phyloP scores from a whole-genome alignment of 1,140 invertebrate genomes.

The Pseudomyrmex pallidus region DNA sequence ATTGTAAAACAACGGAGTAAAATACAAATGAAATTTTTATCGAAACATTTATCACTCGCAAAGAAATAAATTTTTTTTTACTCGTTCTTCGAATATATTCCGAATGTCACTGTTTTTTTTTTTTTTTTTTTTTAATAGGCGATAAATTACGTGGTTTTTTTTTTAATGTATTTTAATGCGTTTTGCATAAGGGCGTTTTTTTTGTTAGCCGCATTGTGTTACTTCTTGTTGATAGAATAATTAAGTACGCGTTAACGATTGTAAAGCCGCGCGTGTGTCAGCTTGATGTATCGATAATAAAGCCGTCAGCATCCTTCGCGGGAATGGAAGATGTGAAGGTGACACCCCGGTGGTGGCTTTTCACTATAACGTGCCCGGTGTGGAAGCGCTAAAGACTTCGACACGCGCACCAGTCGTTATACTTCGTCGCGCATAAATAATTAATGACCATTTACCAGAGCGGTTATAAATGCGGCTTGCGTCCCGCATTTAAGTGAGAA shows the following conservation, averaged over 20 bases:
- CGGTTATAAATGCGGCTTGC: constrained; percentile 57
- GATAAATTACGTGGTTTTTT: too few species aligned
- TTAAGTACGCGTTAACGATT: not conserved
- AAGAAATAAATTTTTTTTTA: not conserved
- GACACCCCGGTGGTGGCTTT: constrained; percentile 45
- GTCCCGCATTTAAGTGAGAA: constrained; percentile 35
- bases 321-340: constrained; percentile 64
- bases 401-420: constrained; percentile 73
- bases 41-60: too few species aligned
- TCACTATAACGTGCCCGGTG: constrained; percentile 39
- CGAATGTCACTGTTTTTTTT: not conserved
- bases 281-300: constrained; percentile 64
- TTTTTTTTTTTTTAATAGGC: too few species aligned
- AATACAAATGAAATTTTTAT: too few species aligned
- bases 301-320: constrained; percentile 53
- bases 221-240: not conserved
- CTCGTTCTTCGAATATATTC: not conserved
- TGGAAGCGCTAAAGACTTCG: constrained; percentile 68
- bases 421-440: constrained; percentile 74
- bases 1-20: not conserved
- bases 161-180: too few species aligned
- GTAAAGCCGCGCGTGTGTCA: not conserved
- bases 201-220: too few species aligned
- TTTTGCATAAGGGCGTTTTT: too few species aligned
- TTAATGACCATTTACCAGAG: constrained; percentile 69